phyloP scores from a whole-genome alignment of 2,113 vertebrate species.

The Syngnathus typhle region DNA sequence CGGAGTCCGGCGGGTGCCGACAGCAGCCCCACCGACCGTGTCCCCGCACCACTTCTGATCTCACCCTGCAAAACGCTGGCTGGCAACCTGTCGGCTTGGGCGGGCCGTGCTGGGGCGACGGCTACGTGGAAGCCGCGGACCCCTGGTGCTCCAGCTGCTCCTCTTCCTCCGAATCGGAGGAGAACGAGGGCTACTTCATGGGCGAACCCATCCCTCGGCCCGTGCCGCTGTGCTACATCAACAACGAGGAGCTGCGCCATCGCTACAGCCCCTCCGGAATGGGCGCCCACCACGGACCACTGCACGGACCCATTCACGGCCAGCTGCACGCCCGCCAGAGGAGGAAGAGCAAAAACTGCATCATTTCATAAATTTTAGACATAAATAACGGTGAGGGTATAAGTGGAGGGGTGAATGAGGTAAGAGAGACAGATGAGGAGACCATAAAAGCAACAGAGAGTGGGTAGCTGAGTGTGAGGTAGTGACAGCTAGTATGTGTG shows the following conservation, averaged over 20 bases:
- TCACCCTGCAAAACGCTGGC: slow-evolving; percentile 91
- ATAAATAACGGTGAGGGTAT: slow-evolving; percentile 37
- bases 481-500: slow-evolving; percentile 27
- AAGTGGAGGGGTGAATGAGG: slow-evolving; percentile 54
- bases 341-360: slow-evolving; percentile 98
- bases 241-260: slow-evolving; percentile 89
- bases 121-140: slow-evolving; percentile 70
- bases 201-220: slow-evolving; percentile 92
- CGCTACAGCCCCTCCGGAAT: slow-evolving; percentile 84
- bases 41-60: slow-evolving; percentile 91
- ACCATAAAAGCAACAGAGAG: slow-evolving; percentile 43
- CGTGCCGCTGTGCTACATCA: slow-evolving; percentile 86
- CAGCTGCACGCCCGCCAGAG: slow-evolving; percentile 89
- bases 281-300: slow-evolving; percentile 72
- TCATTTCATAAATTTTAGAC: slow-evolving; percentile 80
- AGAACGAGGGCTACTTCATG: slow-evolving; percentile 90
- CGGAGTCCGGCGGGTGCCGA: slow-evolving; percentile 66
- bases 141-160: slow-evolving; percentile 97
- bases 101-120: slow-evolving; percentile 73
- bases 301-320: slow-evolving; percentile 70
- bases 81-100: slow-evolving; percentile 78
- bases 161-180: slow-evolving; percentile 90
- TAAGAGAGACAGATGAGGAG: slow-evolving; percentile 48
- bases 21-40: slow-evolving; percentile 83
- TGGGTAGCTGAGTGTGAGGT: slow-evolving; percentile 56